Conservation (phyloP, 2,888 invertebrate species). For the Hymenopus coronatus region DNA sequence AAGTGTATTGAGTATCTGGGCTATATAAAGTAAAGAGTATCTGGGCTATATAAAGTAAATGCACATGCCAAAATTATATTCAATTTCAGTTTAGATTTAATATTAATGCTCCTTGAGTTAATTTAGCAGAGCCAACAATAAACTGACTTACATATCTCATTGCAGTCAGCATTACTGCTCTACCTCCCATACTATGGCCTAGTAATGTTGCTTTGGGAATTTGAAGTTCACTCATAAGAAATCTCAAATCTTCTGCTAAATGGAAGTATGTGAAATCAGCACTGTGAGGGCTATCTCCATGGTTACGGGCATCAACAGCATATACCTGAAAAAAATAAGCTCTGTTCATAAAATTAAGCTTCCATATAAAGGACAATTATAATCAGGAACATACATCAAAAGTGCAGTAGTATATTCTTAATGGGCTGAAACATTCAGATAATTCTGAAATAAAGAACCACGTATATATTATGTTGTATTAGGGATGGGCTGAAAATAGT, state of each 20-base stretch:
- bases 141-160: slow-evolving; percentile 59
- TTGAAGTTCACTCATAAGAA: slow-evolving; percentile 61
- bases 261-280: slow-evolving; percentile 67
- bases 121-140: not conserved
- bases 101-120: not conserved
- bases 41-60: no score
- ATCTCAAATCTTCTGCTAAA: slow-evolving; percentile 71
- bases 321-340: slow-evolving; percentile 54
- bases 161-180: slow-evolving; percentile 81
- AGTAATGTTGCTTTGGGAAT: slow-evolving; percentile 66
- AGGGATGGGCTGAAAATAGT: no score
- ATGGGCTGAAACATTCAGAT: no score
- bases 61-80: not conserved
- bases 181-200: slow-evolving; percentile 97
- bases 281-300: slow-evolving; percentile 88
- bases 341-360: no score
- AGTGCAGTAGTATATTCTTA: no score
- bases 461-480: no score
- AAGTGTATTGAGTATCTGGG: no score
- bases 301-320: slow-evolving; percentile 87
- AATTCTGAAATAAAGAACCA: no score
- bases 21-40: no score
- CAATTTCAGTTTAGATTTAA: not conserved
- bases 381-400: no score
- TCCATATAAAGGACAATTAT: no score